These are phyloP conservation scores for Stomatorhinus ivindoensis DNA, from an alignment of 2,113 vertebrate genomes.

Conservation along the genomic window DNA sequence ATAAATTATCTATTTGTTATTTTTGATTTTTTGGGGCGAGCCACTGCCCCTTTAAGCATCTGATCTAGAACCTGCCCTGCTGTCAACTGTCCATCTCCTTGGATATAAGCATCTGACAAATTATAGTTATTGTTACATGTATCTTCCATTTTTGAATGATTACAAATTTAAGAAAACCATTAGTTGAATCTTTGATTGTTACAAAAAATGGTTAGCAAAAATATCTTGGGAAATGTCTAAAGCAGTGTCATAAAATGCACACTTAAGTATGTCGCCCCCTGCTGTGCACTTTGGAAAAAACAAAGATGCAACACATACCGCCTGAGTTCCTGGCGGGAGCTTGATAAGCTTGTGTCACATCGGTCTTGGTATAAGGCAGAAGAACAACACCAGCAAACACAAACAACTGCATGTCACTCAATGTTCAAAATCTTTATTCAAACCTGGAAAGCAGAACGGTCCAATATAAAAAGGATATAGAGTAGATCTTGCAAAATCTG, in stretches of 20 bases:
- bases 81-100: background rate
- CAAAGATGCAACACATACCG: background rate
- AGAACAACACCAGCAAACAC: background rate
- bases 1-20: background rate
- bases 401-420: background rate
- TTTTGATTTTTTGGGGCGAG: background rate
- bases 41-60: background rate
- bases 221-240: background rate
- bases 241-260: background rate
- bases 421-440: slow-evolving; percentile 41
- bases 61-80: background rate
- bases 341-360: background rate
- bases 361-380: background rate
- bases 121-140: background rate
- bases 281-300: background rate
- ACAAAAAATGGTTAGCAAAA: background rate
- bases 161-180: background rate
- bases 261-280: background rate
- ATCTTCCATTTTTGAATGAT: background rate
- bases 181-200: background rate
- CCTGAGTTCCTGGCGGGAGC: background rate
- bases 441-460: slow-evolving; percentile 35
- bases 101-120: background rate
- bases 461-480: slow-evolving; percentile 2
- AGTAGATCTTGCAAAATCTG: background rate